Evolutionary conservation across 2,113 vertebrate species (phyloP).

Genomic region (Rhineura floridana): DNA sequence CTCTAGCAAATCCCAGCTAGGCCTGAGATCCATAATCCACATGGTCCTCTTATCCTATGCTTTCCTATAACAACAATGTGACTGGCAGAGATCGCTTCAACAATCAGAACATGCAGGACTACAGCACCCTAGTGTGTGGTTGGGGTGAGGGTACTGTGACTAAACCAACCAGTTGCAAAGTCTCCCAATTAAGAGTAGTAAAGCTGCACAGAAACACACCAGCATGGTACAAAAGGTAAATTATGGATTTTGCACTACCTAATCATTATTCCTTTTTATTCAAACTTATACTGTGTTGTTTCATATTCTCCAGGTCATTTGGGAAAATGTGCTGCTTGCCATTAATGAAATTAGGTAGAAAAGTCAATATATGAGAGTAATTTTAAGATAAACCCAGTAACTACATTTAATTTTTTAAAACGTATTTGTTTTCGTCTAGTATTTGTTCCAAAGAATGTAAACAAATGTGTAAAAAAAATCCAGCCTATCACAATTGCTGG

Average conservation of each 20-base stretch:
- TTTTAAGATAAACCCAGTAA: constrained; percentile 39
- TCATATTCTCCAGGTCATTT: constrained; percentile 4
- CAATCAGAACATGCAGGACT: background rate
- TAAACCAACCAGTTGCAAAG: background rate
- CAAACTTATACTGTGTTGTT: background rate
- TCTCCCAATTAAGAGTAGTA: background rate
- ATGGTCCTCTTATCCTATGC: background rate
- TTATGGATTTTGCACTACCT: background rate
- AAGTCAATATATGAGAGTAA: constrained; percentile 42
- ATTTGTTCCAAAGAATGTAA: constrained; percentile 55
- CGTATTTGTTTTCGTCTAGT: constrained; percentile 35
- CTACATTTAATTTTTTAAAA: constrained; percentile 24
- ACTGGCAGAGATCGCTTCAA: background rate
- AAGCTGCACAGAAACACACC: background rate
- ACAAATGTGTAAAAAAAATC: constrained; percentile 62
- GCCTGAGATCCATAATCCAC: background rate
- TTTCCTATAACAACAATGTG: background rate
- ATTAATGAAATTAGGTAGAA: constrained; percentile 38
- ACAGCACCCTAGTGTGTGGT: background rate
- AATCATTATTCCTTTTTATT: background rate
- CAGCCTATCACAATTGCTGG: constrained; percentile 63
- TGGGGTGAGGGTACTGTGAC: background rate
- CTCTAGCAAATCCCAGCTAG: background rate
- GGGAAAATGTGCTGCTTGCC: constrained; percentile 28
- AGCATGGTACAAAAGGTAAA: background rate